Evolutionary conservation across 2,888 invertebrate species (phyloP), one percentile per base, ranked within the genome.

Genomic region (Ichneumoninae sp.): DNA sequence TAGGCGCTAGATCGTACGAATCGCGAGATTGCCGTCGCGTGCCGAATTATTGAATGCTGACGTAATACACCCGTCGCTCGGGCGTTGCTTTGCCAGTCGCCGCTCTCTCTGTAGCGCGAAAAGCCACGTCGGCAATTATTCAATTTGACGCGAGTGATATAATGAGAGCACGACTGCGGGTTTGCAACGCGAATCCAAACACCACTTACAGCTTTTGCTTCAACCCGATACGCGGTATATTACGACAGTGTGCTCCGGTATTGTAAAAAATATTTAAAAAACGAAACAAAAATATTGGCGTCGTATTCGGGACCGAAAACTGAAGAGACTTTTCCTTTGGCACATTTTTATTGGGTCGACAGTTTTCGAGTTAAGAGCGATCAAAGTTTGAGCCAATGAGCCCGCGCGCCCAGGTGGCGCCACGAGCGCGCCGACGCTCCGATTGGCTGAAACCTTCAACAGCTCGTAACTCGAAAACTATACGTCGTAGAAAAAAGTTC

Each of bases 41-140:
- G 93, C 92, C 93, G 87, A 93, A 93, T 93, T 93, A 93, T 93
- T 92, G 89, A 87, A 89, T 87, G 91, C 87, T 93, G 92, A 93
- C 92, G 93, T 93, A 92, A 93, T 86, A 86, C 79, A 72, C 54
- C 74, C 76, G 40, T 26, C 82, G 54, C 44, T 47, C 75, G 82
- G 80, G 84, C 85, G 86, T 85, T 82, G 84, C 86, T 86, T 86
- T 86, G 81, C 65, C 71, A 71, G 60, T 82, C 79, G 84, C 78
- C 85, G 82, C 81, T 47, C 62, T 62, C 62, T 33, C 33, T n/a
- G 62, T 62, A 33, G 47, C 69, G 57, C 86, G 87, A 81, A 86
- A 86, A 88, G 86, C 57, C 88, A 88, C 77, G 75, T 79, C 89
- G 87, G 86, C 92, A 92, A 92, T 93, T 92, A 93, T 91, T 79